phyloP scores from a whole-genome alignment of 2,888 invertebrate genomes.

The Agrilus mali region DNA sequence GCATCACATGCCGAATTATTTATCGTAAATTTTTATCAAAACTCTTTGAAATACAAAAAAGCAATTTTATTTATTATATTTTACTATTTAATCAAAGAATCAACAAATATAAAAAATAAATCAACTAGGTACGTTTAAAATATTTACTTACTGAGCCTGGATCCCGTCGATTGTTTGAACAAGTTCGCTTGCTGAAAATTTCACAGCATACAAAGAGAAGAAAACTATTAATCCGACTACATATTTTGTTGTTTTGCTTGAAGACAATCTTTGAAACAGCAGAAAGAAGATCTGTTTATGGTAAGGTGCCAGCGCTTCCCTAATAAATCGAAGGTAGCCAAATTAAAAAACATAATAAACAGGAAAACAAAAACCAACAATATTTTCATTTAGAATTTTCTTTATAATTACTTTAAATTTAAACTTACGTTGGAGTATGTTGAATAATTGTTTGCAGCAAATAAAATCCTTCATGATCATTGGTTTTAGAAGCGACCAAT shows the following conservation, averaged over 20 bases:
- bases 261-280: conserved; percentile 85
- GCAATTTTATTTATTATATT: too few species aligned
- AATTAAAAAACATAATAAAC: not conserved
- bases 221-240: conserved; percentile 84
- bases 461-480: conserved; percentile 94
- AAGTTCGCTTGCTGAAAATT: conserved; percentile 62
- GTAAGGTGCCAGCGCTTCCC: conserved; percentile 59
- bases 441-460: conserved; percentile 77
- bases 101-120: not conserved
- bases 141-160: conserved; percentile 58
- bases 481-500: conserved; percentile 84
- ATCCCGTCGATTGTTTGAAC: conserved; percentile 73
- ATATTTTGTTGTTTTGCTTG: conserved; percentile 91
- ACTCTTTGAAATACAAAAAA: too few species aligned
- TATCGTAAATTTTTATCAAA: too few species aligned
- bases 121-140: not conserved
- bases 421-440: conserved; percentile 64
- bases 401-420: not conserved
- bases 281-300: conserved; percentile 81
- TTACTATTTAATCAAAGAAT: not conserved
- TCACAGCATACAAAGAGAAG: conserved; percentile 74
- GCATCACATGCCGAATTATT: too few species aligned
- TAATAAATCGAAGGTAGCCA: conserved; percentile 23
- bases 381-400: too few species aligned
- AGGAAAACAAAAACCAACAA: too few species aligned